Evolutionary conservation across 2,888 invertebrate genomes (phyloP), one percentile per base, ranked within the genome.

Genomic region (Drosophila neotestacea): DNA sequence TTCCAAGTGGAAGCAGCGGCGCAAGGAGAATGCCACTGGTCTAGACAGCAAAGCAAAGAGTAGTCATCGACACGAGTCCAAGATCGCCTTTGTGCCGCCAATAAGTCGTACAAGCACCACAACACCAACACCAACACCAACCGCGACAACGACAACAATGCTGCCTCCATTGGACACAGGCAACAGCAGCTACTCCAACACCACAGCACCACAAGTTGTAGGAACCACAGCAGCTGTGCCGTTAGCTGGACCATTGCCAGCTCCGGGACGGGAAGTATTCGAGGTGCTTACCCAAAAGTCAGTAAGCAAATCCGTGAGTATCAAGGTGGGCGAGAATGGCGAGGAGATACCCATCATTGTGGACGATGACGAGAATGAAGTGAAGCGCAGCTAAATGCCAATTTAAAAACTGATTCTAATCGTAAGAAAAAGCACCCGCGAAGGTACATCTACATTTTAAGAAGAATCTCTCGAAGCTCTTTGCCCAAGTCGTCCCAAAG

Each of bases 301-400:
- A 61, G 93, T 93, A 11, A 93, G 93, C 68, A 94, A 94, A 51
- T 94, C 94, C 2, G 93, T 94, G 5, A 94, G 93, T 86, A 92
- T 93, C 56, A 92, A 94, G 85, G 92, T 94, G 7, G 94, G 94
- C 50, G 93, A 92, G 44, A 85, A 89, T 48, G 90, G 91, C 4
- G 83, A 91, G 63, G 92, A 92, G 73, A 88, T 90, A 64, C 91
- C 90, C 5, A 77, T 92, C 2, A 79, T 90, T 58, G 67, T 88
- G 46, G 90, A 91, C 86, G 93, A 92, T 89, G 69, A 73, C 6
- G 81, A 85, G 70, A 90, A 91, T 52, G 86, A 89, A 47, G 85
- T 87, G 28, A 79, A 75, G 70, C 69, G 41, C 52, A 66, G 63
- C 55, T 76, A 62, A 69, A 9, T 9, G n/a, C 5, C 13, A 58